phyloP scores from a whole-genome alignment of 2,888 invertebrate genomes.

The Zaprionus bogoriensis region DNA sequence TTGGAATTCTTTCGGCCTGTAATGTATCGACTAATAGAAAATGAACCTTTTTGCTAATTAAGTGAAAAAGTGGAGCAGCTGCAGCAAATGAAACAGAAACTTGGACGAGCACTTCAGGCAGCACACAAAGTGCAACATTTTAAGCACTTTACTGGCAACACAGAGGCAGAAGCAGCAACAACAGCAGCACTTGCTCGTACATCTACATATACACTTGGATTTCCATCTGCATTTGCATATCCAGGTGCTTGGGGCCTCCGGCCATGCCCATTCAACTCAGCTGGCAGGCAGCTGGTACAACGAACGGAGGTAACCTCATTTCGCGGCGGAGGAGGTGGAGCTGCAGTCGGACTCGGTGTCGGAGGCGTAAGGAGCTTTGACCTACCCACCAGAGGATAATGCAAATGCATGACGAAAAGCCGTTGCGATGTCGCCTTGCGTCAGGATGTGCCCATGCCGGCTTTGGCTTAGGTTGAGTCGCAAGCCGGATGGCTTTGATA shows the following conservation, averaged over 20 bases:
- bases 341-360: not conserved
- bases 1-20: not conserved
- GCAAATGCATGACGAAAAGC: constrained; percentile 32
- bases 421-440: not conserved
- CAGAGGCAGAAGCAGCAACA: constrained; percentile 8
- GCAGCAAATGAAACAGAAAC: constrained; percentile 30
- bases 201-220: constrained; percentile 4
- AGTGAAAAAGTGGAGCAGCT: constrained; percentile 28
- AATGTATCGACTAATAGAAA: not conserved
- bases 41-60: not conserved
- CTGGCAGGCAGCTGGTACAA: constrained; percentile 35
- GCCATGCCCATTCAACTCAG: constrained; percentile 18
- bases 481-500: constrained; percentile 42
- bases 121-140: constrained; percentile 45
- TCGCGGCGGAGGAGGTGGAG: not conserved
- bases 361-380: constrained; percentile 35
- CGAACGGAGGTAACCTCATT: constrained; percentile 45
- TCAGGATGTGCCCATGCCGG: constrained; percentile 13
- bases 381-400: constrained; percentile 30
- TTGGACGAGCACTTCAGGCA: constrained; percentile 23
- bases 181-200: not conserved
- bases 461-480: constrained; percentile 2
- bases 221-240: constrained; percentile 38
- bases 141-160: constrained; percentile 30
- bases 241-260: constrained; percentile 24